Evolutionary conservation across 2,113 vertebrate genomes (phyloP).

Genomic region (Seriola rivoliana): DNA sequence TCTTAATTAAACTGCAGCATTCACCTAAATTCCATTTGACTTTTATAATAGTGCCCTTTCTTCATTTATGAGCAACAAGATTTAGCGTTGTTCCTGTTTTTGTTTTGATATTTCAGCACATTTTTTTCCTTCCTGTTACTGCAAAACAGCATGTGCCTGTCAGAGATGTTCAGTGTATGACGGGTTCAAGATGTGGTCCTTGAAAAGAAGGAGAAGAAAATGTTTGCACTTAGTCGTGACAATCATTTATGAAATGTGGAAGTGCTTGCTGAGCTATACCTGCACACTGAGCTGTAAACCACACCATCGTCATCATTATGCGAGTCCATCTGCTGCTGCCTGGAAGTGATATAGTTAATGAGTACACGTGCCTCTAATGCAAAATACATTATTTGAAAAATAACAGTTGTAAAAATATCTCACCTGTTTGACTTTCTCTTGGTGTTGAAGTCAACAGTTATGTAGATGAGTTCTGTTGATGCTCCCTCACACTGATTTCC

Average conservation of each 20-base stretch:
- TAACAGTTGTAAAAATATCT: neutral
- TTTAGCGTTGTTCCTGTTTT: neutral
- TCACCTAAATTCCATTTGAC: too few relatives aligned
- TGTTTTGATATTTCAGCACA: neutral
- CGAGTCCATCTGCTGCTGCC: slow-evolving; percentile 38
- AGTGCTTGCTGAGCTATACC: slow-evolving; percentile 29
- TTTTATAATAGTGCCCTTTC: neutral
- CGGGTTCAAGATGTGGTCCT: neutral
- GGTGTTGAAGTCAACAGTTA: slow-evolving; percentile 10
- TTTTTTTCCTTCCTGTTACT: neutral
- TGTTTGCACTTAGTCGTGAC: neutral
- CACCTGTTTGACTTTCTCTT: slow-evolving; percentile 20
- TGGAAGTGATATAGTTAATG: slow-evolving; percentile 21
- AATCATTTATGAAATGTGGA: neutral
- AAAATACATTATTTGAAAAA: neutral
- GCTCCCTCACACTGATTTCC: neutral
- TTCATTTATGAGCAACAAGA: neutral
- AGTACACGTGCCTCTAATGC: neutral
- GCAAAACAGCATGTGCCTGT: neutral
- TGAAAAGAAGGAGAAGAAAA: slow-evolving; percentile 18
- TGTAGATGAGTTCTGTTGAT: neutral
- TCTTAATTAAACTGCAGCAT: too few relatives aligned
- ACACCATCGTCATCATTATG: neutral
- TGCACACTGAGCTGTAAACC: slow-evolving; percentile 62
- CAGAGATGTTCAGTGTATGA: neutral